phyloP scores from a whole-genome alignment of 2,888 invertebrate genomes.

The Dicranocentrus wangi region DNA sequence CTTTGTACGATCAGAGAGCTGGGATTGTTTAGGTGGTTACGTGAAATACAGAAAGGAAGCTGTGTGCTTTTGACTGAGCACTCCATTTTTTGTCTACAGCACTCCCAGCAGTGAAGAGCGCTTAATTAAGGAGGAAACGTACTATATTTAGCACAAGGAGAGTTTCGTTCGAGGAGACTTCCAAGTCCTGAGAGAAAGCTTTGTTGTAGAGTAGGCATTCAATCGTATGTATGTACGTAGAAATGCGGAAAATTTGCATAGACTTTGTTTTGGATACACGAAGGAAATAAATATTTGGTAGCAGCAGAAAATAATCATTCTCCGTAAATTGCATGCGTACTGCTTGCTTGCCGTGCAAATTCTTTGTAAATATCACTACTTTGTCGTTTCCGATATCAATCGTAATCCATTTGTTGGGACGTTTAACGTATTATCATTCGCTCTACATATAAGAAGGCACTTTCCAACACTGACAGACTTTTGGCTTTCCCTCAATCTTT shows the following conservation, averaged over 20 bases:
- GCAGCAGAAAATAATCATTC: constrained; percentile 42
- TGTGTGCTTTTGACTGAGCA: constrained; percentile 28
- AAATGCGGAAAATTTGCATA: constrained; percentile 2
- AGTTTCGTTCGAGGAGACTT: constrained; percentile 69
- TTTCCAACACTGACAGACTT: constrained; percentile 14
- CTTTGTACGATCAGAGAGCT: neutral
- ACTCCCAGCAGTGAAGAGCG: constrained; percentile 40
- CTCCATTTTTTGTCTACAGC: constrained; percentile 46
- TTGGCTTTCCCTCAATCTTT: constrained; percentile 67
- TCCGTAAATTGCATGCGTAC: constrained; percentile 38
- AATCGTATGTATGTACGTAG: constrained; percentile 12
- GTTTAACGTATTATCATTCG: neutral
- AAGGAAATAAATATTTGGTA: constrained; percentile 30
- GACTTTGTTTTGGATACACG: constrained; percentile 15
- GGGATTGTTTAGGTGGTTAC: constrained; percentile 43
- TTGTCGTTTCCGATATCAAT: constrained; percentile 7
- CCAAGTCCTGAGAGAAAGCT: constrained; percentile 68
- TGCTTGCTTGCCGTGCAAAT: constrained; percentile 37
- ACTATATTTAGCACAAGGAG: constrained; percentile 54
- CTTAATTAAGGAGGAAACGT: constrained; percentile 12
- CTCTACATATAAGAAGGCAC: constrained; percentile 17
- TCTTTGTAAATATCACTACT: constrained; percentile 19
- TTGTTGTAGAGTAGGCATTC: constrained; percentile 47
- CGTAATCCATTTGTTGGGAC: constrained; percentile 5
- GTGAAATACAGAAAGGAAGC: constrained; percentile 59